Evolutionary conservation across 2,888 invertebrate species (phyloP).

Genomic region (Drosophila yooni): DNA sequence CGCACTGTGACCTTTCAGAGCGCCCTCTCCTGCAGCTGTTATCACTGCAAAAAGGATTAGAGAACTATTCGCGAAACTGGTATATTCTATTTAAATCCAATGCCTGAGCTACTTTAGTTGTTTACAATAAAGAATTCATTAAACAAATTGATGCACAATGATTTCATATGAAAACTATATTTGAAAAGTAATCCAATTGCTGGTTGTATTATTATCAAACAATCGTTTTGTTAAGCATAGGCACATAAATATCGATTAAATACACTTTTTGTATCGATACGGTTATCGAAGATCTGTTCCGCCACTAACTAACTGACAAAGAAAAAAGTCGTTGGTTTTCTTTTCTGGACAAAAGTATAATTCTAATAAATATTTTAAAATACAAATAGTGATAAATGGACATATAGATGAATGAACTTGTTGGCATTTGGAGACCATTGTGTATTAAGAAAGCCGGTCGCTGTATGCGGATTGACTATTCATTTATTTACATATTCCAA

Average conservation of each 20-base stretch:
- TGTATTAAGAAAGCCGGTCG: neutral
- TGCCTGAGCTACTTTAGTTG: constrained; percentile 57
- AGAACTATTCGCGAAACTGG: neutral
- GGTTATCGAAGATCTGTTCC: neutral
- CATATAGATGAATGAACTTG: neutral
- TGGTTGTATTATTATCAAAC: neutral
- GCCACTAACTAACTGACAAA: neutral
- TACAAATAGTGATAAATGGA: neutral
- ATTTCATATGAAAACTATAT: neutral
- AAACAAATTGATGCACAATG: neutral
- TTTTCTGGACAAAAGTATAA: neutral
- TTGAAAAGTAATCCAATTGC: neutral
- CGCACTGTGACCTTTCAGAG: constrained; percentile 93
- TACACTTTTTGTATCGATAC: neutral
- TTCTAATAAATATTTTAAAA: neutral
- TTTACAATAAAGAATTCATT: constrained; percentile 17
- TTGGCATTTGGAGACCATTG: neutral
- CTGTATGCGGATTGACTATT: no score
- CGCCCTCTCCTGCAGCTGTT: constrained; percentile 92
- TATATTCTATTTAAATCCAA: constrained; percentile 19
- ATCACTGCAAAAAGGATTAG: constrained; percentile 91
- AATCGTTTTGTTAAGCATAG: neutral
- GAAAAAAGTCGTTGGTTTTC: neutral
- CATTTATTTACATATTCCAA: neutral
- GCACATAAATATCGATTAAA: neutral